phyloP scores from a whole-genome alignment of 2,888 invertebrate species.

The Polydrusus pterygomalis region DNA sequence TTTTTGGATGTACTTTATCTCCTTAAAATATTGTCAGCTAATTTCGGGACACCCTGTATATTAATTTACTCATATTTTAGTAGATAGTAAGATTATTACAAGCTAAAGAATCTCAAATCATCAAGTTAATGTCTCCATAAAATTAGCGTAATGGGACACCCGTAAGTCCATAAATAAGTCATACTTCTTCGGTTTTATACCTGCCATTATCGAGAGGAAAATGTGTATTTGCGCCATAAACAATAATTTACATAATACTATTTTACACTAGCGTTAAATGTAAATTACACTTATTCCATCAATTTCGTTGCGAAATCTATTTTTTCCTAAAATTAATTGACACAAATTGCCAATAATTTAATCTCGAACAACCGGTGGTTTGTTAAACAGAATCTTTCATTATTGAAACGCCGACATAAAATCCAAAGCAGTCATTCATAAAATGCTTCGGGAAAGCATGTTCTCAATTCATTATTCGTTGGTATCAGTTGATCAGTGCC shows the following conservation, averaged over 20 bases:
- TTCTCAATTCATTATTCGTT: slow-evolving; percentile 39
- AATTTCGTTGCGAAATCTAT: slow-evolving; percentile 46
- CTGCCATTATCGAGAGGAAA: slow-evolving; percentile 22
- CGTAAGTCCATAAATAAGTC: slow-evolving; percentile 25
- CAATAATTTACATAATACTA: slow-evolving; percentile 31
- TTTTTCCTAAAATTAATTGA: slow-evolving; percentile 47
- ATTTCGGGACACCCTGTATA: too few relatives aligned
- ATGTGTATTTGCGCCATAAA: slow-evolving; percentile 24
- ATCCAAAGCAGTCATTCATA: slow-evolving; percentile 39
- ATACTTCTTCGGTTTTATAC: slow-evolving; percentile 25
- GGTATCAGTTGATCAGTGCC: slow-evolving; percentile 13
- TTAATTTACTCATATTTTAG: too few relatives aligned
- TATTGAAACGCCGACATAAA: slow-evolving; percentile 43
- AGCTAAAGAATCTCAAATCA: slow-evolving; percentile 18
- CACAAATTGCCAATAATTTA: slow-evolving; percentile 54
- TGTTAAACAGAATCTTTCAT: slow-evolving; percentile 47
- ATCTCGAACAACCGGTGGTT: slow-evolving; percentile 41
- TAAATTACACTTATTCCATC: slow-evolving; percentile 41
- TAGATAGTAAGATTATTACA: too few relatives aligned
- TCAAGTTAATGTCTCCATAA: slow-evolving; percentile 9
- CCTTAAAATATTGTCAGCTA: too few relatives aligned
- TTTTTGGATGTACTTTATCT: too few relatives aligned
- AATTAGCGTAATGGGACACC: slow-evolving; percentile 15
- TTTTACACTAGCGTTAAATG: slow-evolving; percentile 24
- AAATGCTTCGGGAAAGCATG: slow-evolving; percentile 42